These are phyloP conservation scores for Lydus trimaculatus DNA, from an alignment of 2,888 invertebrate genomes.

Conservation along the genomic window DNA sequence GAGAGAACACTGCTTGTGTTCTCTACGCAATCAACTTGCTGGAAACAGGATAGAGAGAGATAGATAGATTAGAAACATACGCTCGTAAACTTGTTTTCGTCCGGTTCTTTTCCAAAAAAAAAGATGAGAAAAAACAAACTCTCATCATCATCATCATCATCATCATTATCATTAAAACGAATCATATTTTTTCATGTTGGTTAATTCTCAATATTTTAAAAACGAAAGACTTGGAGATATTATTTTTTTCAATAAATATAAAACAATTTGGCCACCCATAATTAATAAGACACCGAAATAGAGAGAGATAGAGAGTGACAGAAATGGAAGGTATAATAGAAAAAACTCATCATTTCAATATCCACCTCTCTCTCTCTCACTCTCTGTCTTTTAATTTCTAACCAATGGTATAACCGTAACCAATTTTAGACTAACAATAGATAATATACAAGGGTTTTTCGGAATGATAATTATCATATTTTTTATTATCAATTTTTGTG, in stretches of 20 bases:
- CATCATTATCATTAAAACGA: slow-evolving; percentile 24
- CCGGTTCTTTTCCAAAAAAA: slow-evolving; percentile 33
- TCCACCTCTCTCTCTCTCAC: too few relatives aligned
- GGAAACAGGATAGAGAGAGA: slow-evolving; percentile 42
- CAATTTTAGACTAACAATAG: not conserved
- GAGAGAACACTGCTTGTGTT: slow-evolving; percentile 7
- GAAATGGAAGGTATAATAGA: not conserved
- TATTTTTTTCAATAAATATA: not conserved
- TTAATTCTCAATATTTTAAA: slow-evolving; percentile 4
- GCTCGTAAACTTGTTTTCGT: slow-evolving; percentile 43
- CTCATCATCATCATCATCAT: slow-evolving; percentile 3
- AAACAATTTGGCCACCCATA: not conserved
- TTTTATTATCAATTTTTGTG: not conserved
- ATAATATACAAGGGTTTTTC: not conserved
- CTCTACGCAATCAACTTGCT: slow-evolving; percentile 30
- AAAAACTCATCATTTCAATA: not conserved
- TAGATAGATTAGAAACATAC: slow-evolving; percentile 22
- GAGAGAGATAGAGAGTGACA: not conserved
- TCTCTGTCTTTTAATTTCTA: not conserved
- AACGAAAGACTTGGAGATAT: not conserved
- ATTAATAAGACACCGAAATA: not conserved
- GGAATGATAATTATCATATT: not conserved
- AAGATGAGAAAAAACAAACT: not conserved
- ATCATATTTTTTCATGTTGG: slow-evolving; percentile 20
- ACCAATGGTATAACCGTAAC: not conserved